These are phyloP conservation scores for Sebastes schlegelii DNA, from an alignment of 2,113 vertebrate species.

Conservation along the genomic window DNA sequence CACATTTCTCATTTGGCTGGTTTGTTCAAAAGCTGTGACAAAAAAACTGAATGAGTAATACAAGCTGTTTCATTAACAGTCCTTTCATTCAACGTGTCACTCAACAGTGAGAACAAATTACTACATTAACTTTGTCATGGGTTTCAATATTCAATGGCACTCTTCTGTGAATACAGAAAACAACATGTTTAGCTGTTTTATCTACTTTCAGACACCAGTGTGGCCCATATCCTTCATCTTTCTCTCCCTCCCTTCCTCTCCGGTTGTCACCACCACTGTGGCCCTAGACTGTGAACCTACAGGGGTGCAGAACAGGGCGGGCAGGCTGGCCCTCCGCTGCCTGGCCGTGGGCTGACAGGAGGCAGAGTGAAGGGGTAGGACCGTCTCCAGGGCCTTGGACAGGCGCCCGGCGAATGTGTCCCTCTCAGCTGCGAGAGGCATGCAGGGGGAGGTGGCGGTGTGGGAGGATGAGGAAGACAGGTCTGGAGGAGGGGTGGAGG, in stretches of 20 bases:
- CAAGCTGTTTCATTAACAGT: constrained; percentile 12
- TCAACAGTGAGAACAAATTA: background rate
- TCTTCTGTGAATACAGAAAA: background rate
- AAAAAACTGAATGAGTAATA: background rate
- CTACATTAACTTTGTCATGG: background rate
- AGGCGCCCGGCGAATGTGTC: constrained; percentile 96
- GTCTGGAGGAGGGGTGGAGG: constrained; percentile 90
- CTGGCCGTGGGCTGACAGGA: constrained; percentile 85
- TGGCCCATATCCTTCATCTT: constrained; percentile 18
- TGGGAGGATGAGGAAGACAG: constrained; percentile 86
- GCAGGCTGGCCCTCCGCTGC: constrained; percentile 95
- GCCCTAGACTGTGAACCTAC: constrained; percentile 87
- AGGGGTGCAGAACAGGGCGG: constrained; percentile 95
- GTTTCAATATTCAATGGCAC: too few species aligned
- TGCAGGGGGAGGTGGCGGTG: constrained; percentile 79
- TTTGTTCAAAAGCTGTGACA: background rate
- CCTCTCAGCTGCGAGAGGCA: constrained; percentile 86
- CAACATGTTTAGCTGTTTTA: background rate
- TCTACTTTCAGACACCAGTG: constrained; percentile 41
- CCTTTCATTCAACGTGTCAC: background rate
- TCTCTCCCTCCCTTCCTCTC: constrained; percentile 46
- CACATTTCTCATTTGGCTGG: background rate
- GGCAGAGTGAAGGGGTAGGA: constrained; percentile 94
- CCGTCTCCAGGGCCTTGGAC: constrained; percentile 96
- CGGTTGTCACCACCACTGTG: constrained; percentile 82